Evolutionary conservation across 2,113 vertebrate species (phyloP).

Genomic region (human (Homo sapiens)): GRCh38 chr2:45102501-45103000

Average conservation of each 20-base stretch:
- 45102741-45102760: neutral
- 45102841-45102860: neutral
- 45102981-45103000: too few relatives aligned
- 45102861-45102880: too few relatives aligned
- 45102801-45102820: neutral
- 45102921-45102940: too few relatives aligned
- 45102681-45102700: neutral
- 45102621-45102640: neutral
- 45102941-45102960: too few relatives aligned
- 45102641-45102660: neutral
- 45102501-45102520: neutral
- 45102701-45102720: neutral
- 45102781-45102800: neutral
- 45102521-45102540: neutral
- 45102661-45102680: neutral
- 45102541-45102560: neutral
- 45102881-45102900: too few relatives aligned
- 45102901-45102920: too few relatives aligned
- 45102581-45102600: neutral
- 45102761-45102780: neutral
- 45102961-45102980: too few relatives aligned
- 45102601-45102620: neutral
- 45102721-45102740: neutral
- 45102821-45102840: neutral
- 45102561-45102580: neutral